Conservation (phyloP, 2,113 vertebrate genomes). For the Anoura caudifer region DNA sequence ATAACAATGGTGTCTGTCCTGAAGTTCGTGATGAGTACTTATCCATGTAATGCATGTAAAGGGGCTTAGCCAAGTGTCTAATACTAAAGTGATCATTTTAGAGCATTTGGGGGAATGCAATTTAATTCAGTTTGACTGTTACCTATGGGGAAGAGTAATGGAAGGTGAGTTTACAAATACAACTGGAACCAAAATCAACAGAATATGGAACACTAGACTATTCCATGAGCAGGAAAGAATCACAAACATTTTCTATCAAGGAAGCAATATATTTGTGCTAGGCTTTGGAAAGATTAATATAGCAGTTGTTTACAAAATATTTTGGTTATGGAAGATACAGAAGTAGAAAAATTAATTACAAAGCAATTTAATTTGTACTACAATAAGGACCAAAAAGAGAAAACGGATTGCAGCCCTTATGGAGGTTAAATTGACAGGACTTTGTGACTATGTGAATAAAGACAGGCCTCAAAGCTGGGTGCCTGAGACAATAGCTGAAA, state of each 20-base stretch:
- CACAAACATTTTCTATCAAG: neutral
- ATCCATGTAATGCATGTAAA: neutral
- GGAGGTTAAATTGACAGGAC: neutral
- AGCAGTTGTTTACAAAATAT: neutral
- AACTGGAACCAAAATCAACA: neutral
- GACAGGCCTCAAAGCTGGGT: neutral
- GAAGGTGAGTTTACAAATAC: neutral
- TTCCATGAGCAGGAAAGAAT: neutral
- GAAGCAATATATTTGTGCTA: neutral
- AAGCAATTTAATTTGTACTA: neutral
- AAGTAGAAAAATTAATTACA: constrained; percentile 1
- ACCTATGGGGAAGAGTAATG: neutral
- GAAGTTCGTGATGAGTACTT: neutral
- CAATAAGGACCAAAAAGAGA: neutral
- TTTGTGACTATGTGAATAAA: neutral
- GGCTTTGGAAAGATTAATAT: neutral
- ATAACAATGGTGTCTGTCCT: neutral
- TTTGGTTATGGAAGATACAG: neutral
- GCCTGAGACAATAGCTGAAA: neutral
- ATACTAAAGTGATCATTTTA: neutral
- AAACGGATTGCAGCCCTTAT: neutral
- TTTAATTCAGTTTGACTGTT: neutral
- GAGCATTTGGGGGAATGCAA: neutral
- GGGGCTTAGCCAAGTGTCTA: neutral
- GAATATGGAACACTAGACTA: neutral